phyloP scores from a whole-genome alignment of 2,888 invertebrate species.

The Tryphoninae sp. region DNA sequence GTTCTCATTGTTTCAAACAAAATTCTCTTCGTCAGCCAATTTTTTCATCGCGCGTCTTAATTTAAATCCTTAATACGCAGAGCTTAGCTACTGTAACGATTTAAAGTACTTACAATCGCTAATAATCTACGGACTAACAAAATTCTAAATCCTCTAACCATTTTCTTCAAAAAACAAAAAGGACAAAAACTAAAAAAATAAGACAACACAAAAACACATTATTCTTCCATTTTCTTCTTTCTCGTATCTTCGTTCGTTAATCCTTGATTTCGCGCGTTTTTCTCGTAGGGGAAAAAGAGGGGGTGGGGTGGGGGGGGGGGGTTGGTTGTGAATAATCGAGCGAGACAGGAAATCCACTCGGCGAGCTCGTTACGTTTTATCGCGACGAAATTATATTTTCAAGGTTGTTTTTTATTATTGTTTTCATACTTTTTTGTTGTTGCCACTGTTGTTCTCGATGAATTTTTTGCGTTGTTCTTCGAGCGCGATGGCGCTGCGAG shows the following conservation, averaged over 20 bases:
- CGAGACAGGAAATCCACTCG: slow-evolving; percentile 32
- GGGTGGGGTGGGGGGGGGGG: no score
- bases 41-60: slow-evolving; percentile 48
- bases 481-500: slow-evolving; percentile 26
- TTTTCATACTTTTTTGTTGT: background rate
- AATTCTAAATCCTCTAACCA: slow-evolving; percentile 34
- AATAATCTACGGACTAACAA: slow-evolving; percentile 66
- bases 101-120: slow-evolving; percentile 66
- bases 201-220: slow-evolving; percentile 7
- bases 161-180: slow-evolving; percentile 29
- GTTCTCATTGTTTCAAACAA: slow-evolving; percentile 16
- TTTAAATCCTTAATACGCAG: slow-evolving; percentile 71
- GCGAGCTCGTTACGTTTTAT: slow-evolving; percentile 8
- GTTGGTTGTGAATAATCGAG: slow-evolving; percentile 41
- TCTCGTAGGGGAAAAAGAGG: no score
- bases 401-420: background rate
- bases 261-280: background rate
- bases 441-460: background rate
- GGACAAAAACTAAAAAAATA: no score
- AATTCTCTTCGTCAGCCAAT: slow-evolving; percentile 12
- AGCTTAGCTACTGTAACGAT: slow-evolving; percentile 65
- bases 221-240: slow-evolving; percentile 1
- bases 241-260: slow-evolving; percentile 7
- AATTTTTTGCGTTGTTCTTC: slow-evolving; percentile 2
- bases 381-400: slow-evolving; percentile 7